Evolutionary conservation across 2,888 invertebrate genomes (phyloP), one percentile per base, ranked within the genome.

Genomic region (Alentia gelatinosa): DNA sequence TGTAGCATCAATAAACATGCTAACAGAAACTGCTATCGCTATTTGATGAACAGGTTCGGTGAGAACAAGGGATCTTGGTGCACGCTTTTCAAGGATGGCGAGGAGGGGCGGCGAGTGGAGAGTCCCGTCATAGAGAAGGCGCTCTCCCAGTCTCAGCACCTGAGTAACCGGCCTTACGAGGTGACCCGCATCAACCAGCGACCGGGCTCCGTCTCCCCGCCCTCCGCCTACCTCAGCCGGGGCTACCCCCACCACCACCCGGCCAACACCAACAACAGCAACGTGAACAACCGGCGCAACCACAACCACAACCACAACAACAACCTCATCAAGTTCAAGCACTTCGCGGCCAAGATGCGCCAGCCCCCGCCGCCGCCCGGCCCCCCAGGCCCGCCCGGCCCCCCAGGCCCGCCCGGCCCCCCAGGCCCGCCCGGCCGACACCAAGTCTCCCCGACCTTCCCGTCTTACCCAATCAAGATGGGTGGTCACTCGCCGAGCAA

Each of bases 41-140:
- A n/a, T n/a, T n/a, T n/a, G n/a, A n/a, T n/a, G n/a, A 47, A 9
- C 91, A 95, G 95, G 90, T 94, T 95, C 93, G 95, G 95, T 74
- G 95, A 95, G 91, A 93, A 93, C 89, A 93, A 94, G 40, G 94
- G 94, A 40, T 93, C 94, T 7, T 94, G 94, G 83, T 94, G 94
- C 90, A 94, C 94, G 47, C 93, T 95, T 63, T 92, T 92, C 88
- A 94, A 93, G 88, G 93, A 93, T 79, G 94, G 94, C 90, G 94
- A 94, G 4, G 93, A 93, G 75, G 94, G 94, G 91, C 94, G 93
- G 90, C 93, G 93, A 83, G 94, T 94, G 0, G 93, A 94, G 75
- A 93, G 94, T 9, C 93, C 94, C 40, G 93, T 94, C 91, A 94
- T 94, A 33, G 94, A 94, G 9, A 94, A 94, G 90, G 90, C 93